These are phyloP conservation scores for Strigamia maritima DNA, from an alignment of 2,888 invertebrate genomes.

Conservation along the genomic window DNA sequence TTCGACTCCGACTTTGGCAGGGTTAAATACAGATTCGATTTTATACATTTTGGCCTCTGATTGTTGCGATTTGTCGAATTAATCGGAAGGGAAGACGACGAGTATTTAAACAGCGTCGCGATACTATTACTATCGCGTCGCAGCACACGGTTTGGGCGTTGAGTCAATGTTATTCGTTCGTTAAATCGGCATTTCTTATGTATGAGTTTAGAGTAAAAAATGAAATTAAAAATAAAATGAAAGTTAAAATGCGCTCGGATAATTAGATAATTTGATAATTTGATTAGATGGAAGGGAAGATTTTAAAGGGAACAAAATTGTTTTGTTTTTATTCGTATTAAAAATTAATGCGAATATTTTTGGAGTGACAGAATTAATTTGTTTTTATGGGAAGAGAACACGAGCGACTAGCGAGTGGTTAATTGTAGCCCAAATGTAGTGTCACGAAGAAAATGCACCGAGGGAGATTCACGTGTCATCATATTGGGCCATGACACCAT, in stretches of 20 bases:
- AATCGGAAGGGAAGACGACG: background rate
- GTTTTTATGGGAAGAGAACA: background rate
- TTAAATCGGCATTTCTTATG: background rate
- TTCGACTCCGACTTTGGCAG: no score
- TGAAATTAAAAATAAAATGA: no score
- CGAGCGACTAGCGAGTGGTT: background rate
- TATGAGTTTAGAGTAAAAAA: background rate
- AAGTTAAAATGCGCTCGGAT: background rate
- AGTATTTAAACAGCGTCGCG: background rate
- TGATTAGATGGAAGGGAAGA: background rate
- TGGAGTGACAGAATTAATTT: background rate
- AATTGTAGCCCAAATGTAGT: background rate
- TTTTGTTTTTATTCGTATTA: background rate
- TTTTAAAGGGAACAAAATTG: background rate
- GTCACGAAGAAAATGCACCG: constrained; percentile 1
- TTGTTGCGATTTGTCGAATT: no score
- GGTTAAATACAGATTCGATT: no score
- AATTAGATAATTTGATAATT: no score
- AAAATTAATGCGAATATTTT: background rate
- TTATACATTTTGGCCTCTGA: no score
- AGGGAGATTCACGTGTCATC: background rate
- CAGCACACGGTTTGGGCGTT: no score
- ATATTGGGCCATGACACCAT: background rate
- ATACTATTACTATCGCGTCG: no score
- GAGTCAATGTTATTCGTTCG: background rate